These are phyloP conservation scores for Drosophila flavopinicola DNA, from an alignment of 2,888 invertebrate genomes.

Conservation along the genomic window DNA sequence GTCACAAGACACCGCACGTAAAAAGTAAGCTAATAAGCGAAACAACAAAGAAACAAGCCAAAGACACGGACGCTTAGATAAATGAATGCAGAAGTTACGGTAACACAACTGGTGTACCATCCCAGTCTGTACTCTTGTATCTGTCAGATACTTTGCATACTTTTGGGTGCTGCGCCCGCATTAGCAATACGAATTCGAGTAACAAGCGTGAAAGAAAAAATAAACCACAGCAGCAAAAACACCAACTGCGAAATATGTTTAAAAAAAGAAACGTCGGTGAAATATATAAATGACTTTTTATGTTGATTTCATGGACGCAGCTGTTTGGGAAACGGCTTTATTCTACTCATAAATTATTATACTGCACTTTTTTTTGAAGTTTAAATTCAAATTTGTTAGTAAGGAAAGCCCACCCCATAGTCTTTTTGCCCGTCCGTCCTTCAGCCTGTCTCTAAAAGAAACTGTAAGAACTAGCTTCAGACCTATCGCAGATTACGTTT, in stretches of 20 bases:
- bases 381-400: constrained; percentile 69
- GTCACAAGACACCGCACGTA: constrained; percentile 50
- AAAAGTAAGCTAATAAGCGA: constrained; percentile 61
- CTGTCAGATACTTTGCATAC: constrained; percentile 73
- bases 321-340: constrained; percentile 53
- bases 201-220: constrained; percentile 71
- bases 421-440: no score
- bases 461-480: background rate
- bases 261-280: constrained; percentile 33
- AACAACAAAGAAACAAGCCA: constrained; percentile 68
- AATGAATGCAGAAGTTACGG: constrained; percentile 68
- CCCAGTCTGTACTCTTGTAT: constrained; percentile 28
- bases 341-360: constrained; percentile 68
- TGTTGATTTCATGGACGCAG: constrained; percentile 80
- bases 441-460: background rate
- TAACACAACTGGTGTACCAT: constrained; percentile 16
- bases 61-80: constrained; percentile 75
- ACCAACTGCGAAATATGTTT: constrained; percentile 65
- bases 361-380: constrained; percentile 67
- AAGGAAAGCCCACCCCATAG: background rate
- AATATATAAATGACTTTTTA: constrained; percentile 78
- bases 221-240: constrained; percentile 42
- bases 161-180: constrained; percentile 42
- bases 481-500: no score
- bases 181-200: constrained; percentile 48